A percentile compares a stretch with the other conserved stretches of the same genome.
Evolutionary conservation across 2,888 invertebrate species (phyloP).

Genomic region (Rhagophthalmus giganteus): DNA sequence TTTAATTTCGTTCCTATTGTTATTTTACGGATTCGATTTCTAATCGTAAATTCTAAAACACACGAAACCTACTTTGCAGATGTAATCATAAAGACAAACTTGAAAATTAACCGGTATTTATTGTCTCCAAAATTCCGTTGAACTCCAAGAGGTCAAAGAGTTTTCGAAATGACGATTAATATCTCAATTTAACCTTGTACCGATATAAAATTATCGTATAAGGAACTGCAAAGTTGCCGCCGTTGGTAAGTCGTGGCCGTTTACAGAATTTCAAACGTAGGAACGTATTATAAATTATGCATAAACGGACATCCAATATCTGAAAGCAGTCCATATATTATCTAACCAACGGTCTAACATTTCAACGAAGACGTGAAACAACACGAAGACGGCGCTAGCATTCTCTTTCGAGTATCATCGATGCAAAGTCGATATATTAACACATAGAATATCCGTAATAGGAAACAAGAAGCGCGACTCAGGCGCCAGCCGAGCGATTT

Average conservation of each 20-base stretch:
- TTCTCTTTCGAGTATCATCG: conserved; percentile 22
- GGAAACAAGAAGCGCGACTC: conserved; percentile 30
- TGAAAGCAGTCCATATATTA: conserved; percentile 8
- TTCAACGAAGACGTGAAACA: conserved; percentile 17
- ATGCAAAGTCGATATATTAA: conserved; percentile 25
- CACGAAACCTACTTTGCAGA: too few species aligned
- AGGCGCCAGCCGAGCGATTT: conserved; percentile 32
- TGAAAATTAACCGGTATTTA: too few species aligned
- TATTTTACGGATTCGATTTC: too few species aligned
- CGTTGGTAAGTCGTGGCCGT: not conserved
- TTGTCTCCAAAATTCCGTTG: too few species aligned
- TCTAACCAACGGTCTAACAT: conserved; percentile 20
- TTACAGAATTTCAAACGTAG: conserved; percentile 1
- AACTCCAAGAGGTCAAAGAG: too few species aligned
- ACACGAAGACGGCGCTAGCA: conserved; percentile 19
- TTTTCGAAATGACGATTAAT: conserved; percentile 1
- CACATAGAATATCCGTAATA: conserved; percentile 32
- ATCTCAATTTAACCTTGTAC: not conserved
- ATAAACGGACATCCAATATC: conserved; percentile 9
- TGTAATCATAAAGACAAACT: too few species aligned
- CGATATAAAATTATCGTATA: conserved; percentile 2
- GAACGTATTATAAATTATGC: conserved; percentile 19
- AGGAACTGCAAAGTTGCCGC: conserved; percentile 3
- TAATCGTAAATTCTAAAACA: too few species aligned
- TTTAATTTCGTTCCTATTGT: too few species aligned